Percentiles rank a stretch among this genome's conserved stretches.
Evolutionary conservation across 2,113 vertebrate genomes (phyloP).

Genomic region (Sinocyclocheilus grahami): DNA sequence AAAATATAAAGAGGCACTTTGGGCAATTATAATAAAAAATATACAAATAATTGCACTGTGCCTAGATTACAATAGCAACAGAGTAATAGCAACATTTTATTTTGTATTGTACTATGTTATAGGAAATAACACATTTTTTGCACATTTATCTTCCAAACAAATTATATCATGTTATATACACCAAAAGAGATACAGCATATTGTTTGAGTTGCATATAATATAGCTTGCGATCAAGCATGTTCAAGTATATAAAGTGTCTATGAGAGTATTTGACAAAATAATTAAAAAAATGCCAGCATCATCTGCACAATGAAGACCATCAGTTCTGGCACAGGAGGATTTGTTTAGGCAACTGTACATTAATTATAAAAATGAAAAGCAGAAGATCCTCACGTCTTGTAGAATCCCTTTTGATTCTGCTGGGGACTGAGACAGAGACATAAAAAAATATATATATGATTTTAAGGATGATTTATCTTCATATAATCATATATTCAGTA

Average conservation of each 20-base stretch:
- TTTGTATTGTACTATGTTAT: too few species aligned
- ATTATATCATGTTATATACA: neutral
- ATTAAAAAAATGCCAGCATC: neutral
- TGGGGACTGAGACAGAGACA: too few species aligned
- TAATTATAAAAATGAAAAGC: neutral
- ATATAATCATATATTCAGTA: too few species aligned
- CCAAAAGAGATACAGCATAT: neutral
- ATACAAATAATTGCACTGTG: too few species aligned
- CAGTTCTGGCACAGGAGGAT: neutral
- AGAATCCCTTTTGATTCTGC: constrained; percentile 67
- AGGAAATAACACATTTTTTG: too few species aligned
- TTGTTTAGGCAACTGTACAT: neutral
- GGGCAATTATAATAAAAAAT: neutral
- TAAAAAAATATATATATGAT: too few species aligned
- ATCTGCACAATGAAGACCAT: neutral
- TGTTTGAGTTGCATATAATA: neutral
- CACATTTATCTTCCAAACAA: neutral
- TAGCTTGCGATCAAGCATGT: neutral
- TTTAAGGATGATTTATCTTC: too few species aligned
- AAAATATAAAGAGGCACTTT: neutral
- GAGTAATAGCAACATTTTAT: too few species aligned
- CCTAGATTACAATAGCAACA: too few species aligned
- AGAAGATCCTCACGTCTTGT: constrained; percentile 27
- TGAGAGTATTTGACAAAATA: neutral
- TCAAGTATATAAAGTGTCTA: neutral